Percentiles rank a stretch among this genome's conserved stretches.
Evolutionary conservation across 2,113 vertebrate species (phyloP).

Genomic region (Ardeotis arabs): DNA sequence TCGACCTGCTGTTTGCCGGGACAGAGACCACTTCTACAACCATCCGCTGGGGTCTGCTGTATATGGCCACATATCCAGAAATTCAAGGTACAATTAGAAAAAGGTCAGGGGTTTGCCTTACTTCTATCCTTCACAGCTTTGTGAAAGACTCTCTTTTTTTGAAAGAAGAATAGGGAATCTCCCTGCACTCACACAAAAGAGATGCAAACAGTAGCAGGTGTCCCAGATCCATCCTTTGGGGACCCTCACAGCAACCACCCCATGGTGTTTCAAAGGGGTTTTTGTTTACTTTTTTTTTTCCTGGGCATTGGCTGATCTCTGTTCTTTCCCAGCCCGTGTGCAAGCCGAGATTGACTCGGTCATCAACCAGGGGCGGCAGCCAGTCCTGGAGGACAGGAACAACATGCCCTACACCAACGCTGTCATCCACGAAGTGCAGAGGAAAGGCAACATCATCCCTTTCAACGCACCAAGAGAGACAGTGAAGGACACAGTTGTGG

Average conservation of each 20-base stretch:
- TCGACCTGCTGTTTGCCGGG: slow-evolving; percentile 82
- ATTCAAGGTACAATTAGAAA: slow-evolving; percentile 73
- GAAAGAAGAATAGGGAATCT: background rate
- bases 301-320: background rate
- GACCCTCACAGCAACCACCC: no score
- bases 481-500: slow-evolving; percentile 63
- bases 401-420: slow-evolving; percentile 84
- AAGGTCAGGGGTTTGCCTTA: fast-evolving
- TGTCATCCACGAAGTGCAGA: slow-evolving; percentile 85
- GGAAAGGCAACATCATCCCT: slow-evolving; percentile 82
- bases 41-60: slow-evolving; percentile 81
- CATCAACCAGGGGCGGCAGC: slow-evolving; percentile 64
- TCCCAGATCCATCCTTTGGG: no score
- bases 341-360: slow-evolving; percentile 77
- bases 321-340: slow-evolving; percentile 41
- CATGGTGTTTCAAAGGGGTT: fast-evolving
- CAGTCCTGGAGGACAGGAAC: slow-evolving; percentile 74
- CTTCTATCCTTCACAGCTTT: background rate
- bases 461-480: slow-evolving; percentile 74
- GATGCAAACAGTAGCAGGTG: background rate
- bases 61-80: slow-evolving; percentile 78
- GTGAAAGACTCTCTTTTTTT: background rate
- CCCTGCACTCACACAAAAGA: no score
- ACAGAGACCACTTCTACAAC: slow-evolving; percentile 79
- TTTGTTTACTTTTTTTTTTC: no score